Base-by-base conservation (phyloP, 1,140 invertebrate species). In the Drosophila tropicalis region DNA sequence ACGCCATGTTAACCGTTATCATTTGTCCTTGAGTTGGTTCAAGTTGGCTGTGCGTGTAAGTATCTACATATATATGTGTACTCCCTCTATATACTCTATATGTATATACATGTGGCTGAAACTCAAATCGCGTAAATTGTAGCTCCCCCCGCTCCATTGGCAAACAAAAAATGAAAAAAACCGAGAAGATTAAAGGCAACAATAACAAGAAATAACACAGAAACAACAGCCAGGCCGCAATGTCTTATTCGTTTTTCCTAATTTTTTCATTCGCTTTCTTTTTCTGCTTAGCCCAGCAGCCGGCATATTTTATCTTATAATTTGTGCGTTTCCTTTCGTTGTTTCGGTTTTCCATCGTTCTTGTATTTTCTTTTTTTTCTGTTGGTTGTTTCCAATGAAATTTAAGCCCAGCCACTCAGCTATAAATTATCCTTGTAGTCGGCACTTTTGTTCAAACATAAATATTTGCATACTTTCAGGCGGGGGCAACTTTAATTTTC, bases 1-100 rank as follows among this genome's bases (percentile, higher is more conserved):
- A 47, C 58, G 72, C 66, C 71, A 58, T 81, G 84, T 78, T 90
- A 81, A 89, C 80, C 84, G 84, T 84, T 89, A 84, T 89, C 84
- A 89, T 89, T 89, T 84, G 84, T 89, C 84, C 84, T 89, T 89
- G 84, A 89, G 80, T 76, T 70, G 79, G 62, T 70, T 70, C 70
- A 67, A 74, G 55, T 71, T 63, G 61, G 62, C 73, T 74, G 61
- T 70, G 72, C 62, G 79, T 61, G 29, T 39, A 22, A 19, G 15
- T 32, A 39, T 54, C 19, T 64, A 29, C 17, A 17, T 3, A 36
- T 13, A 39, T 12, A 39, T 29, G 29, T 29, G 29, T 12, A 39
- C 36, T 12, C 12, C 12, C 36, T 12, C 36, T 39, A 32, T 66
- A 41, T 74, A 62, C 34, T 36, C 34, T 44, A 44, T 41, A 41